A percentile compares a stretch with the other conserved stretches of the same genome.
Conservation (phyloP, 1,140 invertebrate species). For the Acromyrmex charruanus region DNA sequence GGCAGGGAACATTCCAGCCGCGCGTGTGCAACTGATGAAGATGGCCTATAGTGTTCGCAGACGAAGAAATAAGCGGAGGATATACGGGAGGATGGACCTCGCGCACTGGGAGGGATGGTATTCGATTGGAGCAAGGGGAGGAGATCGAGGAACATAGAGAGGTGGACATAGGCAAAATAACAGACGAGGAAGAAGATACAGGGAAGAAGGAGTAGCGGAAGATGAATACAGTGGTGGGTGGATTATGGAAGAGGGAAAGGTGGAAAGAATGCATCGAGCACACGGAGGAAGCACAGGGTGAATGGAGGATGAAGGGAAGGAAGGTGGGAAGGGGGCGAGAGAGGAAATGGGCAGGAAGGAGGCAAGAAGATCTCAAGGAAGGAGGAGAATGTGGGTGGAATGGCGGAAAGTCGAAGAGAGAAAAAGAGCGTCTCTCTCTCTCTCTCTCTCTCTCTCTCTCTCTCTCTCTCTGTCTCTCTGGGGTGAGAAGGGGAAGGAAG, state of each 20-base stretch:
- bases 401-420: slow-evolving; percentile 35
- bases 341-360: not conserved
- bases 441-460: too few relatives aligned
- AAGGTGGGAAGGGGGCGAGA: not conserved
- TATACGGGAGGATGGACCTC: slow-evolving; percentile 39
- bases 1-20: slow-evolving; percentile 15
- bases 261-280: slow-evolving; percentile 33
- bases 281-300: slow-evolving; percentile 71
- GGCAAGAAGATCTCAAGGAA: slow-evolving; percentile 51
- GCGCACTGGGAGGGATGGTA: slow-evolving; percentile 28
- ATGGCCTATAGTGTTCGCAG: not conserved
- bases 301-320: slow-evolving; percentile 60
- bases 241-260: slow-evolving; percentile 47
- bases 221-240: slow-evolving; percentile 48
- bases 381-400: slow-evolving; percentile 58
- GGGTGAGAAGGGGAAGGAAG: slow-evolving; percentile 27
- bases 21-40: slow-evolving; percentile 18
- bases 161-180: slow-evolving; percentile 53
- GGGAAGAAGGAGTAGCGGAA: slow-evolving; percentile 43
- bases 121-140: slow-evolving; percentile 43
- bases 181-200: slow-evolving; percentile 28
- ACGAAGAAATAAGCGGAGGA: slow-evolving; percentile 7
- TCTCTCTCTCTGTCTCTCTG: not conserved
- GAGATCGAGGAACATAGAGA: slow-evolving; percentile 42
- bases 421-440: not conserved